Percentiles rank a stretch among this genome's conserved stretches.
Evolutionary conservation across 2,797 vertebrate species (phyloP).

Genomic region (Myotis myotis): DNA sequence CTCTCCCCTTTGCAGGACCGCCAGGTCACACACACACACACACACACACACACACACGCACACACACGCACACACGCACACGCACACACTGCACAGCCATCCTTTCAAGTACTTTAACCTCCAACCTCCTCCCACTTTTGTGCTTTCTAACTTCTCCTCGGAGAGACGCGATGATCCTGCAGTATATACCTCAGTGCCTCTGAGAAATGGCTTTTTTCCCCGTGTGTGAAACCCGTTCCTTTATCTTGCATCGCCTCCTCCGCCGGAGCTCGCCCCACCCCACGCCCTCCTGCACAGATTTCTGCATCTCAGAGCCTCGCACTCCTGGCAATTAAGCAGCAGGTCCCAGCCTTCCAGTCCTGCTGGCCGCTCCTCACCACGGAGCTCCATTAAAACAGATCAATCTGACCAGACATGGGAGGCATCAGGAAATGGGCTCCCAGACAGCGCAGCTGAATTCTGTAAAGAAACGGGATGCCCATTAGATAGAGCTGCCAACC

Average conservation of each 20-base stretch:
- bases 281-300: constrained; percentile 21
- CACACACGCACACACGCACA: too few relatives aligned
- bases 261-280: neutral
- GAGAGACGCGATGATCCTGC: constrained; percentile 37
- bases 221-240: neutral
- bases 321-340: constrained; percentile 71
- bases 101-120: constrained; percentile 50
- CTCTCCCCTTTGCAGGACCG: neutral
- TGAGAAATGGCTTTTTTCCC: neutral
- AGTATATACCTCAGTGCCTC: constrained; percentile 43
- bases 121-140: constrained; percentile 36
- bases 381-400: constrained; percentile 73
- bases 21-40: neutral
- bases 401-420: constrained; percentile 76
- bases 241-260: constrained; percentile 43
- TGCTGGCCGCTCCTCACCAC: neutral
- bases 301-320: constrained; percentile 39
- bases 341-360: constrained; percentile 55
- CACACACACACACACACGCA: too few relatives aligned
- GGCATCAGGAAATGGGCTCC: constrained; percentile 76
- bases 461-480: constrained; percentile 63
- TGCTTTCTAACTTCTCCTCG: constrained; percentile 64
- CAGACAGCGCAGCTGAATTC: constrained; percentile 58
- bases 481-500: constrained; percentile 62
- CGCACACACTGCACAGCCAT: neutral